Evolutionary conservation across 2,797 vertebrate genomes (phyloP), one percentile per base, ranked within the genome.

Genomic region (Lepidocolaptes lacrymiger): DNA sequence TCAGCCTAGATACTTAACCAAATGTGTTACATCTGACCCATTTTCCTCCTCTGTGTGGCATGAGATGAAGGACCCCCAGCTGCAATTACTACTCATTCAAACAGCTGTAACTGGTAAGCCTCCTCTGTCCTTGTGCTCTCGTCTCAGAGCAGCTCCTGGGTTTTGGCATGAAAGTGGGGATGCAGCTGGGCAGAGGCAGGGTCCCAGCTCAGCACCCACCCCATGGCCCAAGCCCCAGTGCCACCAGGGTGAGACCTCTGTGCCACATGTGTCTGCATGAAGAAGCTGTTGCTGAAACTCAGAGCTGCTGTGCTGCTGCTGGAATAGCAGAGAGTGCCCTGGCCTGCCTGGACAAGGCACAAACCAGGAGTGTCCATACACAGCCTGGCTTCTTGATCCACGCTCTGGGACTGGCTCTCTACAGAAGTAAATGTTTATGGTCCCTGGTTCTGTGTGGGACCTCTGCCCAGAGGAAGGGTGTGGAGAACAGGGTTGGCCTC

Each of bases 1-100:
- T 97, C 87, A 94, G 97, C 94, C 96, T 96, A 94, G 93, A 91
- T 96, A 93, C 96, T 98, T 98, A 97, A 97, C 96, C 96, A 95
- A 97, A 91, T 78, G 68, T 44, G 62, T 97, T 97, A 95, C 3
- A 30, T 93, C 94, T 98, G 97, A 98, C 96, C 97, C 85, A 85
- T 96, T 97, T 97, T 97, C 93, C 92, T 91, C 23, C 96, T 96
- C 84, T 5, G 3, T 3, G 30, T 96, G 97, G 96, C 83, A 88
- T 2, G 14, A 80, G 91, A 93, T 49, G 92, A 95, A 72, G 63
- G 92, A 94, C 95, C 80, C 52, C 78, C 95, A 69, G 85, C 91
- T 95, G 91, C 91, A 96, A 67, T 97, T 87, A 92, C 64, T 76
- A 59, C 91, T 96, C 51, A 22, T 85, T 96, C 91, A 59, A 88